Percentiles rank a stretch among this genome's conserved stretches.
phyloP scores from a whole-genome alignment of 2,113 vertebrate species.

The Chroicocephalus ridibundus region DNA sequence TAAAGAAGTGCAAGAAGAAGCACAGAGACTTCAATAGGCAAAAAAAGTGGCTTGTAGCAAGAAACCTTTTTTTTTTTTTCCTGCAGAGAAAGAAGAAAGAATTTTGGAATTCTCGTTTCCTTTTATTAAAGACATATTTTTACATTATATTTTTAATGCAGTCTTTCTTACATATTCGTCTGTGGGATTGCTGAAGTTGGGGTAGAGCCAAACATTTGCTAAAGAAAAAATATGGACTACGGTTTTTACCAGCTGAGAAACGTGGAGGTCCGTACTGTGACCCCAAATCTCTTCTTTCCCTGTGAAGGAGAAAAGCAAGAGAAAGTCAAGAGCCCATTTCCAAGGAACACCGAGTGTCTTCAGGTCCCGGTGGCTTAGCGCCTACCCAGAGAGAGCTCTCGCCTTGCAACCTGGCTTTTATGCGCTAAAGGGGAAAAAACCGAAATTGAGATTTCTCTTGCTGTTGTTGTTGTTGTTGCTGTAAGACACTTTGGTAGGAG shows the following conservation, averaged over 20 bases:
- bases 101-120: conserved; percentile 22
- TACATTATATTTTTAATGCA: conserved; percentile 2
- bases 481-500: neutral
- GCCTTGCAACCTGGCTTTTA: neutral
- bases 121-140: conserved; percentile 66
- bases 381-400: neutral
- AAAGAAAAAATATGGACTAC: neutral
- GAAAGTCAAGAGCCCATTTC: neutral
- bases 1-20: conserved; percentile 24
- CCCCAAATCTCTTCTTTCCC: neutral
- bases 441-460: neutral
- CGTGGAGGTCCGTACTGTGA: neutral
- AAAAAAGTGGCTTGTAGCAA: conserved; percentile 31
- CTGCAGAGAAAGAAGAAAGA: conserved; percentile 19
- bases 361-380: neutral
- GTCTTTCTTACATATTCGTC: neutral
- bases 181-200: neutral
- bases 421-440: neutral
- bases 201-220: neutral
- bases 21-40: conserved; percentile 7
- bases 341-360: neutral
- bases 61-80: neutral
- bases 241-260: neutral
- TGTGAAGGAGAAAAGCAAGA: neutral
- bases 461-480: neutral